Conservation (phyloP, 2,797 vertebrate species). For the Alectoris magna region DNA sequence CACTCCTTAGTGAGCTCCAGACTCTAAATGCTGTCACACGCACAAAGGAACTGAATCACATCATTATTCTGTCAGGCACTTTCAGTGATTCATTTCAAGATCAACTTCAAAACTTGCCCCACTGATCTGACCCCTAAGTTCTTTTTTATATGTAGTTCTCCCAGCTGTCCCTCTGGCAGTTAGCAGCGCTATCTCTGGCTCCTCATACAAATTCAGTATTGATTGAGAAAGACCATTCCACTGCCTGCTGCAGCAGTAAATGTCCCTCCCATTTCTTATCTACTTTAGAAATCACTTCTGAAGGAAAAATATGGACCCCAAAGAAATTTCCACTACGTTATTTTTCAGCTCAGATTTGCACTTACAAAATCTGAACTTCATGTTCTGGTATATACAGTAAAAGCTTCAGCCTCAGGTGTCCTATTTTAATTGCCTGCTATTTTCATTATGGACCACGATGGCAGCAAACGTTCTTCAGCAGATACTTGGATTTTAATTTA, state of each 20-base stretch:
- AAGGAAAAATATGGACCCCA: neutral
- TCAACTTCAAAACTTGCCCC: neutral
- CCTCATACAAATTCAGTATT: constrained; percentile 4
- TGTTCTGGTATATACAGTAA: neutral
- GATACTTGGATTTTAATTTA: constrained; percentile 79
- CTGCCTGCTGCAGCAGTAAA: constrained; percentile 17
- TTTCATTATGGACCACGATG: constrained; percentile 59
- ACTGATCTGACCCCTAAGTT: neutral
- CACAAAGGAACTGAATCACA: neutral
- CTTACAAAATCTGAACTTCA: neutral
- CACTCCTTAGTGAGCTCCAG: neutral
- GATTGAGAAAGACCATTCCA: neutral
- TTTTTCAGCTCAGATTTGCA: constrained; percentile 31
- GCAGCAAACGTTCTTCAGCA: constrained; percentile 70
- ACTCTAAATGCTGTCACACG: neutral
- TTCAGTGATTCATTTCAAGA: constrained; percentile 2
- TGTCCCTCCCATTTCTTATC: neutral
- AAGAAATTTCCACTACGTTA: constrained; percentile 16
- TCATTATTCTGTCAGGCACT: neutral
- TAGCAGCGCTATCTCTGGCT: neutral
- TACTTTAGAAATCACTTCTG: constrained; percentile 39
- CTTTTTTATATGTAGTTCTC: neutral
- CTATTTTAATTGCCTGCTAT: constrained; percentile 65
- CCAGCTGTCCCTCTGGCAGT: neutral
- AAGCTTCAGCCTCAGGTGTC: constrained; percentile 62